phyloP scores from a whole-genome alignment of 2,888 invertebrate genomes.

The Metopia argyrocephala region DNA sequence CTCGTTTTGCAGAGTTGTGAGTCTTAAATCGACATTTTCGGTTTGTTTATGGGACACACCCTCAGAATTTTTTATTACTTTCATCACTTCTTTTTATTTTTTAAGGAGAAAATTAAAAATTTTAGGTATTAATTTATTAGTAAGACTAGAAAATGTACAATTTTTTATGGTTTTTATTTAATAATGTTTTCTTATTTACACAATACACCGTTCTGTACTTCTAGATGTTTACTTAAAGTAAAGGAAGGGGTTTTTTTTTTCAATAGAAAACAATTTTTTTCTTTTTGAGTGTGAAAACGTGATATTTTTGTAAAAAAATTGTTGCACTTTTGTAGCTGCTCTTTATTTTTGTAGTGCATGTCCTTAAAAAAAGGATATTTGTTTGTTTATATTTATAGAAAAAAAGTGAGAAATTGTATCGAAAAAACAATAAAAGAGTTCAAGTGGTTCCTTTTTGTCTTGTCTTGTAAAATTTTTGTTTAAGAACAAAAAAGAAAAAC shows the following conservation, averaged over 20 bases:
- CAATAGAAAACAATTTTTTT: too few relatives aligned
- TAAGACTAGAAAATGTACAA: background rate
- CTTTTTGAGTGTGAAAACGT: slow-evolving; percentile 40
- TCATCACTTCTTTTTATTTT: slow-evolving; percentile 16
- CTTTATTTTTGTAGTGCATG: background rate
- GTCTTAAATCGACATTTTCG: slow-evolving; percentile 12
- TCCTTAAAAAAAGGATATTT: background rate
- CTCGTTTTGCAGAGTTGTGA: background rate
- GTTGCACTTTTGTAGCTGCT: slow-evolving; percentile 44
- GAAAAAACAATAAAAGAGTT: background rate
- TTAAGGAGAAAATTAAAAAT: background rate
- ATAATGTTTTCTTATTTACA: slow-evolving; percentile 11
- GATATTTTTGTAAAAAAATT: slow-evolving; percentile 47
- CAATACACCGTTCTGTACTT: background rate
- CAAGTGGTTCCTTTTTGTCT: slow-evolving; percentile 56
- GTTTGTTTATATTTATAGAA: background rate
- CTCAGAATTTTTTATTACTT: slow-evolving; percentile 57
- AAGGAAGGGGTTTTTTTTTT: slow-evolving; percentile 11
- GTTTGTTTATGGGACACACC: slow-evolving; percentile 54
- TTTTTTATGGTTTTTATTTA: background rate
- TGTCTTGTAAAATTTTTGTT: too few relatives aligned
- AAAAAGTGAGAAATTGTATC: background rate
- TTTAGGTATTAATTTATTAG: background rate
- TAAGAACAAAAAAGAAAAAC: too few relatives aligned
- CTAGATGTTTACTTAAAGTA: too few relatives aligned